phyloP scores from a whole-genome alignment of 2,113 vertebrate genomes.

The Ibidorhyncha struthersii region DNA sequence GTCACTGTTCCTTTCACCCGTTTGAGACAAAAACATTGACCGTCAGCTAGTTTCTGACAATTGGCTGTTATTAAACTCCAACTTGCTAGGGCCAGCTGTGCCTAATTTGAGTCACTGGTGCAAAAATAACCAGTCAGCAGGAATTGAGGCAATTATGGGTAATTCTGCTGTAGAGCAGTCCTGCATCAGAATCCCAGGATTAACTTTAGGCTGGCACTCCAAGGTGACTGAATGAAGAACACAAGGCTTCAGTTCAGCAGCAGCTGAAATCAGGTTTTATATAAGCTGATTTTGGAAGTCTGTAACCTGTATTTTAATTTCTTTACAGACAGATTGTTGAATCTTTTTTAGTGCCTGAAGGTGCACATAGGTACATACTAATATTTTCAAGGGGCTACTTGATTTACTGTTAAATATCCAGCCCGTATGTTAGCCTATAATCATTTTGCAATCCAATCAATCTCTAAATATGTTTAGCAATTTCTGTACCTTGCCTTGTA shows the following conservation, averaged over 20 bases:
- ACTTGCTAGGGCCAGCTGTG: slow-evolving; percentile 45
- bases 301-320: not conserved
- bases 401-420: not conserved
- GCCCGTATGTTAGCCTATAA: not conserved
- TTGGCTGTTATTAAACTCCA: slow-evolving; percentile 62
- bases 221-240: slow-evolving; percentile 40
- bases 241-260: not conserved
- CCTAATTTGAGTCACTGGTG: slow-evolving; percentile 63
- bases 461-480: not conserved
- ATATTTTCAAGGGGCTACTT: not conserved
- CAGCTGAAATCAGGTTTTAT: not conserved
- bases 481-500: not conserved
- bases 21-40: slow-evolving; percentile 48
- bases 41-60: slow-evolving; percentile 60
- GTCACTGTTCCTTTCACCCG: slow-evolving; percentile 18
- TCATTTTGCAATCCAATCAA: not conserved
- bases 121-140: slow-evolving; percentile 65
- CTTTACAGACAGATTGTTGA: not conserved
- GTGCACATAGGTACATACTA: not conserved
- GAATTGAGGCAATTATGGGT: slow-evolving; percentile 62
- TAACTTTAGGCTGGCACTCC: slow-evolving; percentile 37
- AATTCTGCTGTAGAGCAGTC: slow-evolving; percentile 48
- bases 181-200: slow-evolving; percentile 58
- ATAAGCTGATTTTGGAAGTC: not conserved
- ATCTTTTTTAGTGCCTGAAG: not conserved